Evolutionary conservation across 2,888 invertebrate genomes (phyloP).

Genomic region (Stegana nigrithorax): DNA sequence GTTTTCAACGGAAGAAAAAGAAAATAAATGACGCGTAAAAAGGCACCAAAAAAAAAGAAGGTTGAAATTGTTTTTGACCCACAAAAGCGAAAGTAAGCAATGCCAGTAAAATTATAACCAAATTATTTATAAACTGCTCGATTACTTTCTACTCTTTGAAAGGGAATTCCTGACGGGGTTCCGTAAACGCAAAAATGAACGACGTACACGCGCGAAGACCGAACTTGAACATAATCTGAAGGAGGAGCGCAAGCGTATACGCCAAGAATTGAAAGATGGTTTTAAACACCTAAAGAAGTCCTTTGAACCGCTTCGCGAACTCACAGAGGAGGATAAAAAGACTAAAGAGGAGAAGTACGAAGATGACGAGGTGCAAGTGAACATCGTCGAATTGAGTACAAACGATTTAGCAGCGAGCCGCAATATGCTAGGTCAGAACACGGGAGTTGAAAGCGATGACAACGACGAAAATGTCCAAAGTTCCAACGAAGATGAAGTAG

Average conservation of each 20-base stretch:
- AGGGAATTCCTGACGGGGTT: conserved; percentile 87
- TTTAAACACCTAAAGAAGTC: conserved; percentile 81
- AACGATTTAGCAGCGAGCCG: conserved; percentile 78
- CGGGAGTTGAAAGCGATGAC: conserved; percentile 70
- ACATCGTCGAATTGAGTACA: conserved; percentile 80
- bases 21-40: conserved; percentile 51
- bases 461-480: conserved; percentile 68
- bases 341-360: conserved; percentile 73
- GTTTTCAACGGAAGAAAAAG: too few relatives aligned
- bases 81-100: conserved; percentile 72
- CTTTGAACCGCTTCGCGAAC: conserved; percentile 75
- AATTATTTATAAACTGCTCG: too few relatives aligned
- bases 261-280: conserved; percentile 81
- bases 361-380: conserved; percentile 82
- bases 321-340: conserved; percentile 67
- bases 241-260: conserved; percentile 81
- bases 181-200: conserved; percentile 81
- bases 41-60: conserved; percentile 46
- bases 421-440: conserved; percentile 80
- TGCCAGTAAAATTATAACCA: too few relatives aligned
- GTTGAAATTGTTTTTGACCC: conserved; percentile 73
- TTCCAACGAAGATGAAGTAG: conserved; percentile 46
- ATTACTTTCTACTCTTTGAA: neutral
- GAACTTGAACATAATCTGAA: conserved; percentile 78
- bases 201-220: conserved; percentile 80